Evolutionary conservation across 2,797 vertebrate genomes (phyloP).

Genomic region (Acropternis orthonyx): DNA sequence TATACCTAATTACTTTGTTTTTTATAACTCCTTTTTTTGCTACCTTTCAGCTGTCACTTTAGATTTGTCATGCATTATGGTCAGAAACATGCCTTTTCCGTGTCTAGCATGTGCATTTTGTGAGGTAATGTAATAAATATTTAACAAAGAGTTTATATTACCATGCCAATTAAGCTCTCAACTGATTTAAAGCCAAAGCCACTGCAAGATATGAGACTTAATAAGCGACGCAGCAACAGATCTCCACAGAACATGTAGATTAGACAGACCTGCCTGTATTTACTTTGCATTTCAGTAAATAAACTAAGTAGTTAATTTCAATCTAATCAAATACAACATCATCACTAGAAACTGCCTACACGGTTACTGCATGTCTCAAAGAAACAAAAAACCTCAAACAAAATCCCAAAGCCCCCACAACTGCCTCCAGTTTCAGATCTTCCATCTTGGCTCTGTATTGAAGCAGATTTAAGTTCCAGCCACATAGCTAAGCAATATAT

Average conservation of each 20-base stretch:
- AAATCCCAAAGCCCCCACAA: neutral
- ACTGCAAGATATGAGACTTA: neutral
- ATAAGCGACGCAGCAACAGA: neutral
- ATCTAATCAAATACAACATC: neutral
- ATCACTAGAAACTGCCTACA: neutral
- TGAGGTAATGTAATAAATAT: conserved; percentile 47
- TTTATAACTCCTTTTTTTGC: neutral
- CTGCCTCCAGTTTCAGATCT: neutral
- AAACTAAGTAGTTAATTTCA: neutral
- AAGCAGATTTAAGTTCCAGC: neutral
- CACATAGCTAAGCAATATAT: neutral
- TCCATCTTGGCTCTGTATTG: neutral
- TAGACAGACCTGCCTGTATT: neutral
- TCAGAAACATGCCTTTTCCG: neutral
- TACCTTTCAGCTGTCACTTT: conserved; percentile 36
- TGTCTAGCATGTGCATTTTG: conserved; percentile 11
- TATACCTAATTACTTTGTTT: neutral
- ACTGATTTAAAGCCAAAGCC: conserved; percentile 55
- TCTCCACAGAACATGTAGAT: neutral
- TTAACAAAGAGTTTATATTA: conserved; percentile 57
- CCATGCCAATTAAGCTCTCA: conserved; percentile 44
- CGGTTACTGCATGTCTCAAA: neutral
- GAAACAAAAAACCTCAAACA: neutral
- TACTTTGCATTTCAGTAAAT: neutral
- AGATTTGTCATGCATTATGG: neutral